Evolutionary conservation across 2,888 invertebrate genomes (phyloP), one percentile per base, ranked within the genome.

Genomic region (Eristalis tenax): DNA sequence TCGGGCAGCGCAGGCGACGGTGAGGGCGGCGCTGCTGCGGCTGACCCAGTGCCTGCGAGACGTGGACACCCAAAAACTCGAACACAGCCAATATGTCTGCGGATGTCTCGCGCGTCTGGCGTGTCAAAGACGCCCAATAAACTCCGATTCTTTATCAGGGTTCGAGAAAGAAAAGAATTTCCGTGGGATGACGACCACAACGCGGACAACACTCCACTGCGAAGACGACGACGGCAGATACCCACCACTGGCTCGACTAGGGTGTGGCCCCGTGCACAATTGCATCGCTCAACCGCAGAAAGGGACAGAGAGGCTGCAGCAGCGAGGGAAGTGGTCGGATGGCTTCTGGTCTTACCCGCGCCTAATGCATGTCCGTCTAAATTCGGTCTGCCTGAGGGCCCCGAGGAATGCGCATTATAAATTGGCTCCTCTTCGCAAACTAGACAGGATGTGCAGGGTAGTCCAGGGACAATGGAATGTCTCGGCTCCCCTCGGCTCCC

Each of bases 311-410:
- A 15, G 4, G 35, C 18, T n/a, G 69, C 59, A 56, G 38, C 35
- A 59, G 80, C 18, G 23, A 40, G 66, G 77, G 69, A 86, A 82
- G 79, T 76, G 10, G 80, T 80, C 87, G 64, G 80, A 69, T 87
- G 71, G 73, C 87, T 87, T 73, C 87, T 83, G 83, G 87, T 83
- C 87, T 87, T 87, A 87, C 83, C 83, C 83, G 79, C 75, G 64
- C 77, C 82, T 86, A 78, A 86, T 86, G 75, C 76, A 77, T 75
- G 71, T 79, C 26, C 26, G 83, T 71, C 79, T 66, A 83, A 83
- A 82, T 86, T 78, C 83, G 73, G 75, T 65, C 50, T 56, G 70
- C 80, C 68, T 26, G 5, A 78, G 78, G 78, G 35, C 40, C 50
- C 38, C 40, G 38, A 74, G 69, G 79, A 80, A 83, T 79, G 75